Base-by-base conservation (phyloP, 2,797 vertebrate species). In the Diplodus puntazzo region DNA sequence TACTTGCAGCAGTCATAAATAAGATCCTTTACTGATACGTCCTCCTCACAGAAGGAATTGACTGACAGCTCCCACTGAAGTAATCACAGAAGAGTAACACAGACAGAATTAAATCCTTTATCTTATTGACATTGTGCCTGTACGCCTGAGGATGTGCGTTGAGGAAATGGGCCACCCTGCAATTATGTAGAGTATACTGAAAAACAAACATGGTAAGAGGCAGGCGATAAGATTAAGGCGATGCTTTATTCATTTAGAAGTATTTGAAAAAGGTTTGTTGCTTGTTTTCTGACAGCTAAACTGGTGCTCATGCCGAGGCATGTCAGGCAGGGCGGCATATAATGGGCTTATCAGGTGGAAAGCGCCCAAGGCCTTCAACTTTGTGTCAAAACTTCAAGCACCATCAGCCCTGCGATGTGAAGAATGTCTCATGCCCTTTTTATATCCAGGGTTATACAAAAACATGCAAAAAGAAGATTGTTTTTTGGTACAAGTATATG, bases 21-120 rank as follows among this genome's bases (percentile, higher is more conserved):
- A 0, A 17, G 52, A 71, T 90, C 82, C 63, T 94, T 94, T 6
- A 94, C 61, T 0, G 78, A 45, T 10, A 80, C 0, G 5, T 81
- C 92, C 2, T 88, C 81, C 2, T 59, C 0, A 73, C 96, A 96
- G 88, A 92, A 96, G 5, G 52, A 21, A 18, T 77, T 0, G 2
- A 96, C 64, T 0, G 87, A 85, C 12, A 69, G 80, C 81, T 90
- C 66, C 96, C 96, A 96, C 96, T 96, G 75, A 18, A 66, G 63
- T 6, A 69, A 42, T 67, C 50, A 85, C 9, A 77, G 30, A 52
- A 79, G 69, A 65, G 70, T 27, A 62, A 55, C 11, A 54, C 55
- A 55, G 52, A 72, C 16, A 66, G 14, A 66, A 54, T 66, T 30
- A 63, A 55, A 75, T 46, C 21, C 14, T 84, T 68, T 23, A 42